A percentile compares a stretch with the other conserved stretches of the same genome.
Evolutionary conservation across 2,888 invertebrate genomes (phyloP).

Genomic region (Apotomis turbidana): DNA sequence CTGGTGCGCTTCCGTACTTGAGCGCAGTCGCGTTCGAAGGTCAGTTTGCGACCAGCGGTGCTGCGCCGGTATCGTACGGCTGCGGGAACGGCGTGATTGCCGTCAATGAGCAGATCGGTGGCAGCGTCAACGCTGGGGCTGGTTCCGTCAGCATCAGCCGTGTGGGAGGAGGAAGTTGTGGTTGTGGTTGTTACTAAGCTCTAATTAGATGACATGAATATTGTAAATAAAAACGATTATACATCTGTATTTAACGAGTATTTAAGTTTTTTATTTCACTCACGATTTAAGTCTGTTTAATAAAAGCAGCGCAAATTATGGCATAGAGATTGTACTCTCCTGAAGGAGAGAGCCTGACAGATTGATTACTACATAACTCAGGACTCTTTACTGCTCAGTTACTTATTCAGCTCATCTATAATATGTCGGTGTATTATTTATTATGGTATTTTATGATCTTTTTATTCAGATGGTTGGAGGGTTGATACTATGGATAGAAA

Average conservation of each 20-base stretch:
- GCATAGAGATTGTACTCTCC: too few species aligned
- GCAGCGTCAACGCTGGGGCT: slow-evolving; percentile 1
- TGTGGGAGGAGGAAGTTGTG: not conserved
- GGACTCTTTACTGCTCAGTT: too few species aligned
- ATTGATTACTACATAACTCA: too few species aligned
- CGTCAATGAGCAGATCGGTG: slow-evolving; percentile 24
- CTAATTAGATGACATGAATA: not conserved
- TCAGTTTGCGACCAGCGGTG: slow-evolving; percentile 36
- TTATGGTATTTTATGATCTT: too few species aligned
- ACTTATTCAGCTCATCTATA: too few species aligned
- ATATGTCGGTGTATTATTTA: too few species aligned
- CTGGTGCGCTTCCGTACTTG: slow-evolving; percentile 54
- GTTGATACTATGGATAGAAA: not conserved
- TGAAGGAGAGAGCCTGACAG: too few species aligned
- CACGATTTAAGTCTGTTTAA: too few species aligned
- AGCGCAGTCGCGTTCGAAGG: slow-evolving; percentile 50
- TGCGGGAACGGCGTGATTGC: slow-evolving; percentile 38
- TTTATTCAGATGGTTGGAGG: too few species aligned
- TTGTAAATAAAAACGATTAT: not conserved
- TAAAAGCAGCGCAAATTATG: too few species aligned
- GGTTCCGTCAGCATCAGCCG: slow-evolving; percentile 21
- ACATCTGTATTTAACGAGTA: too few species aligned
- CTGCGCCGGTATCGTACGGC: slow-evolving; percentile 43
- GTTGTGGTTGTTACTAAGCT: slow-evolving; percentile 25
- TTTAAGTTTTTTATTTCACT: too few species aligned